Evolutionary conservation across 2,797 vertebrate genomes (phyloP), one percentile per base, ranked within the genome.

Genomic region (Mormyrops boulengeri): DNA sequence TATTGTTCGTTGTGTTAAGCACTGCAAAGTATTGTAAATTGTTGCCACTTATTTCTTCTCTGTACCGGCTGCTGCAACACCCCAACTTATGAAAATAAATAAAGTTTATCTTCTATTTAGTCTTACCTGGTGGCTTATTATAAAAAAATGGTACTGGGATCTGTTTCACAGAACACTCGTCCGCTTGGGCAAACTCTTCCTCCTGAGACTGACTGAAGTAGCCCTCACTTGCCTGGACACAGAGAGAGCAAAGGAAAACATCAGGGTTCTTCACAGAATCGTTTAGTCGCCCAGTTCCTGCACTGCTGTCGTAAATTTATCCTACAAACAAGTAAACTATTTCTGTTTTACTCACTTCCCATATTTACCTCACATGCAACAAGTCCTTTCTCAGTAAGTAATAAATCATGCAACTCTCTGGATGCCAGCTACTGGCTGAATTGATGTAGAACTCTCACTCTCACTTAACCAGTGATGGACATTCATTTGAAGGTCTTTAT

Each of bases 121-220:
- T 26, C 44, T 95, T 93, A 98, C 98, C 98, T 97, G 98, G 98
- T 91, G 98, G 98, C 93, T 98, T 98, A 96, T 97, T 97, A 95
- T 98, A 99, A 96, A 98, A 97, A 90, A 98, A 92, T 8, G 95
- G 94, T 0, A 96, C 95, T 84, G 97, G 97, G 17, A 96, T 95
- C 88, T 96, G 95, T 96, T 99, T 99, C 90, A 97, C 97, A 1
- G 97, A 96, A 88, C 94, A 95, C 91, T 98, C 97, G 91, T 97
- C 98, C 0, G 97, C 91, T 91, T 97, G 97, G 93, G 96, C 96
- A 17, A 98, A 98, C 86, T 98, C 98, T 88, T 99, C 98, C 93
- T 98, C 98, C 93, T 98, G 97, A 92, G 97, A 98, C 92, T 98
- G 97, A 95, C 97, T 98, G 94, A 98, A 98, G 92, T 98, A 98